These are phyloP conservation scores for Gobio gobio DNA, from an alignment of 2,113 vertebrate genomes.

Conservation along the genomic window DNA sequence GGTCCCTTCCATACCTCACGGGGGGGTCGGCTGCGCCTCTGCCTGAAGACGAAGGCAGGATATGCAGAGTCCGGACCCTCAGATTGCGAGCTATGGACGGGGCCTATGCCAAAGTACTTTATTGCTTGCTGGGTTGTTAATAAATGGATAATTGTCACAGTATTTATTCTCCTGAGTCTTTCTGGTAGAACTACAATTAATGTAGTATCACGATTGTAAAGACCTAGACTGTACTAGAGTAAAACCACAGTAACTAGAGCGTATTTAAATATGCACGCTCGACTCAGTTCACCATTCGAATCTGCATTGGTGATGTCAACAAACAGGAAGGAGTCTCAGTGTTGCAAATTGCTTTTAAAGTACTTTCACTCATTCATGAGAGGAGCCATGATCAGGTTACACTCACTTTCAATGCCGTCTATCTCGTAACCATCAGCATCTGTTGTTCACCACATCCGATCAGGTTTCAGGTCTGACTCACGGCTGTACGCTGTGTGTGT, in stretches of 20 bases:
- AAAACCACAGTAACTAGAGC: background rate
- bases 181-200: background rate
- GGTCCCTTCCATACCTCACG: too few species aligned
- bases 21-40: too few species aligned
- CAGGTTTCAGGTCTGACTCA: background rate
- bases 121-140: too few species aligned
- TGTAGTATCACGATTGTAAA: background rate
- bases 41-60: too few species aligned
- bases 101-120: too few species aligned
- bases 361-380: conserved; percentile 13
- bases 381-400: conserved; percentile 25
- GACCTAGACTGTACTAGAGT: background rate
- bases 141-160: too few species aligned
- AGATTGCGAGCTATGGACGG: too few species aligned
- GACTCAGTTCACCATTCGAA: background rate
- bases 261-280: background rate
- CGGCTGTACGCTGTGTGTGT: background rate
- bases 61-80: too few species aligned
- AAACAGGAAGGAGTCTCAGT: conserved; percentile 18
- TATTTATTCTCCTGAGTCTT: too few species aligned
- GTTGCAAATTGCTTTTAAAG: background rate
- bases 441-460: conserved; percentile 13
- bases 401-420: conserved; percentile 5
- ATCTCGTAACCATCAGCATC: conserved; percentile 3
- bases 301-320: background rate